These are phyloP conservation scores for Sinodicranocentrus sp. DNA, from an alignment of 2,888 invertebrate genomes.

Conservation along the genomic window DNA sequence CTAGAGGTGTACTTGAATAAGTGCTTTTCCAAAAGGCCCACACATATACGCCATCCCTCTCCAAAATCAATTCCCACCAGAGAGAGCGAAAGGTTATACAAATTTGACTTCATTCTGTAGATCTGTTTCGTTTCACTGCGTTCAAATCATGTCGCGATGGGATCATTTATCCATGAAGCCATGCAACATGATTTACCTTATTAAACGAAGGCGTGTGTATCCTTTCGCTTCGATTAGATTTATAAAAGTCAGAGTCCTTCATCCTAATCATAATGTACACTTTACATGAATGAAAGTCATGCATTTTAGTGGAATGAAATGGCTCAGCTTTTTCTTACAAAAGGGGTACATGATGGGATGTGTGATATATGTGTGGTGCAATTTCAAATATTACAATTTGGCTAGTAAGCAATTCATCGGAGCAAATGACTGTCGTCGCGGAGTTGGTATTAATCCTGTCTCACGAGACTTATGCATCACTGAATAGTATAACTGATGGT, in stretches of 20 bases:
- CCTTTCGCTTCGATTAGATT: constrained; percentile 49
- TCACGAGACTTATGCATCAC: constrained; percentile 56
- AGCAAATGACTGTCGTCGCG: constrained; percentile 42
- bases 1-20: too few species aligned
- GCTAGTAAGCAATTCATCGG: constrained; percentile 5
- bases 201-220: constrained; percentile 59
- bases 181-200: constrained; percentile 65
- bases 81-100: constrained; percentile 16
- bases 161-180: constrained; percentile 63
- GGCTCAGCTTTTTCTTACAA: not conserved
- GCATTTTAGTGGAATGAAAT: constrained; percentile 7
- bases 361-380: constrained; percentile 5
- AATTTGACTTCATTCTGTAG: constrained; percentile 11
- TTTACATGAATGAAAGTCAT: too few species aligned
- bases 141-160: constrained; percentile 52
- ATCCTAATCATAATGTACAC: too few species aligned
- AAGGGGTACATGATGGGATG: too few species aligned
- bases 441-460: constrained; percentile 58
- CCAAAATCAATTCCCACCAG: constrained; percentile 37
- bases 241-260: too few species aligned
- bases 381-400: constrained; percentile 45
- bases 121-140: constrained; percentile 37
- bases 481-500: constrained; percentile 53
- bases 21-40: not conserved
- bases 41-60: not conserved